Evolutionary conservation across 2,113 vertebrate genomes (phyloP).

Genomic region (Meriones unguiculatus): DNA sequence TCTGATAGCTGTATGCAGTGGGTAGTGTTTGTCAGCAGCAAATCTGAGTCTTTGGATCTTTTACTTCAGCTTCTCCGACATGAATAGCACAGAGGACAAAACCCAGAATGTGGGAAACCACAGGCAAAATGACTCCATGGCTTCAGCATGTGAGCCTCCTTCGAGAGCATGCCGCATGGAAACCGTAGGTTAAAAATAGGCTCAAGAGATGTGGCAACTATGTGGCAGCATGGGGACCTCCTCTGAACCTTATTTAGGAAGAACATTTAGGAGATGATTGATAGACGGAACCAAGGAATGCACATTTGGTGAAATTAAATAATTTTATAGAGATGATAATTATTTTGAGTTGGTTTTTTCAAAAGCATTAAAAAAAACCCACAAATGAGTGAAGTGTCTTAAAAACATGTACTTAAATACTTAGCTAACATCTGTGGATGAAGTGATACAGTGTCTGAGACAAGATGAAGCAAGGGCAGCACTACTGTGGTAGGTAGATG

Average conservation of each 20-base stretch:
- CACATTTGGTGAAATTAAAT: constrained; percentile 14
- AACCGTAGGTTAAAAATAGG: neutral
- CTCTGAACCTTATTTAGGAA: neutral
- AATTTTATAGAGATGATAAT: constrained; percentile 22
- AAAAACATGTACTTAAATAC: neutral
- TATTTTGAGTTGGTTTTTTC: neutral
- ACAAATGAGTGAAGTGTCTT: neutral
- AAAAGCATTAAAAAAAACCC: neutral
- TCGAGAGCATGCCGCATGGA: neutral
- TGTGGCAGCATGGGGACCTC: neutral
- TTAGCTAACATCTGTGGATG: neutral
- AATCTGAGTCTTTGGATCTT: constrained; percentile 5
- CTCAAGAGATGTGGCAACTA: neutral
- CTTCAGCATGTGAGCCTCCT: neutral
- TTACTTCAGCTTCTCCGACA: constrained; percentile 11
- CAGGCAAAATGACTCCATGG: neutral
- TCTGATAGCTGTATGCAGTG: neutral
- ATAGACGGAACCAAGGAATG: neutral
- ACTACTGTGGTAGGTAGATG: neutral
- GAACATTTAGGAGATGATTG: neutral
- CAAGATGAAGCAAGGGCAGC: neutral
- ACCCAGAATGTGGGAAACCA: constrained; percentile 27
- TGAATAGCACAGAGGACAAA: neutral
- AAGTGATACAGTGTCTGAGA: neutral
- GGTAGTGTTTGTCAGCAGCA: constrained; percentile 12